phyloP scores from a whole-genome alignment of 2,888 invertebrate genomes.

The Apamea sordens region DNA sequence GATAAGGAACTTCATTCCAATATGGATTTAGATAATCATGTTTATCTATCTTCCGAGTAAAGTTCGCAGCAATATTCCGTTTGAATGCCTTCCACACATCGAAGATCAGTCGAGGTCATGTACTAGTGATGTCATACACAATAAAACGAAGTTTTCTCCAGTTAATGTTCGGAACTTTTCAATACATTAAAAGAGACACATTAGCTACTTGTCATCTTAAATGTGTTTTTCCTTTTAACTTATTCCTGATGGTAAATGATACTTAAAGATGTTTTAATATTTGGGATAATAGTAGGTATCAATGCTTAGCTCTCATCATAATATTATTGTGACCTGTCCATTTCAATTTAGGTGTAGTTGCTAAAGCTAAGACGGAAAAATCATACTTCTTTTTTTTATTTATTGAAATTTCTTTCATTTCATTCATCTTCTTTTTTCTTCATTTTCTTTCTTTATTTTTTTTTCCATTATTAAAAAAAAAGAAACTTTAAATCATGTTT shows the following conservation, averaged over 20 bases:
- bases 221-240: conserved; percentile 31
- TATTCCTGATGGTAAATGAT: conserved; percentile 1
- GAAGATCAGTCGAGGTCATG: conserved; percentile 34
- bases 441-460: no score
- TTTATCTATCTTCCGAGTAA: conserved; percentile 31
- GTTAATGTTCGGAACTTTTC: conserved; percentile 37
- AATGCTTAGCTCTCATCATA: not conserved
- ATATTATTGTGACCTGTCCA: no score
- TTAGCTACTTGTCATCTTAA: conserved; percentile 21
- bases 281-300: not conserved
- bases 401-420: no score
- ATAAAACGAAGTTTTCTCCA: conserved; percentile 21
- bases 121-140: conserved; percentile 12
- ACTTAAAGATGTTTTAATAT: not conserved
- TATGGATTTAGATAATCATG: conserved; percentile 8
- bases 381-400: no score
- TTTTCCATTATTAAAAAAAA: no score
- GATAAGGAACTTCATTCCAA: no score
- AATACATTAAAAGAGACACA: conserved; percentile 22
- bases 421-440: no score
- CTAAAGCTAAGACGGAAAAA: not conserved
- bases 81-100: conserved; percentile 18
- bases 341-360: no score
- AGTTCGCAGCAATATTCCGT: conserved; percentile 24
- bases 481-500: no score